These are phyloP conservation scores for Mustela nigripes DNA, from an alignment of 2,113 vertebrate species.

Conservation along the genomic window DNA sequence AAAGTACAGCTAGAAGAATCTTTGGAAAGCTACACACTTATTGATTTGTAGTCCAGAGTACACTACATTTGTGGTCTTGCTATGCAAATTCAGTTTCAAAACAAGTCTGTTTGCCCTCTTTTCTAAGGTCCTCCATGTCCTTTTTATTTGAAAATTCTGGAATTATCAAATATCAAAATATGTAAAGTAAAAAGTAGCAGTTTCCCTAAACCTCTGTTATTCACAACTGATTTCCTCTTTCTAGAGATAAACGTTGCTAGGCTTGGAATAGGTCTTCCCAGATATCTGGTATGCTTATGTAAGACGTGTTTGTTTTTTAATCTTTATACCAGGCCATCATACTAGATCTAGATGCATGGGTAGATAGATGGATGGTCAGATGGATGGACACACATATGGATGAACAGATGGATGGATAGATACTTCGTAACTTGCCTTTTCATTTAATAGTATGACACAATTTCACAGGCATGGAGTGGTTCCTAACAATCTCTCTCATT, in stretches of 20 bases:
- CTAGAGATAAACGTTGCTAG: not conserved
- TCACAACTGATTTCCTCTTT: not conserved
- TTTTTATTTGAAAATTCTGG: slow-evolving; percentile 8
- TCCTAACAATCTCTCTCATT: not conserved
- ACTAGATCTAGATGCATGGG: not conserved
- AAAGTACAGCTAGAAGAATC: not conserved
- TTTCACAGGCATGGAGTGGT: not conserved
- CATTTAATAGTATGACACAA: not conserved
- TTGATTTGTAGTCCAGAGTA: not conserved
- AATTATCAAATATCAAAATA: not conserved
- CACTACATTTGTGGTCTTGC: not conserved
- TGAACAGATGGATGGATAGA: not conserved
- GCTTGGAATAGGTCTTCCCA: not conserved
- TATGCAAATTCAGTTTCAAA: not conserved
- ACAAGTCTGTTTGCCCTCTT: not conserved
- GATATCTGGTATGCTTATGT: not conserved
- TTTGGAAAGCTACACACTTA: not conserved
- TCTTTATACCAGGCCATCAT: not conserved
- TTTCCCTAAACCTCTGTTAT: not conserved
- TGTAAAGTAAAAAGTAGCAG: not conserved
- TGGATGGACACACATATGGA: not conserved
- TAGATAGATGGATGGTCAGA: not conserved
- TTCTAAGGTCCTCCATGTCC: not conserved
- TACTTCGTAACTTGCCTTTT: not conserved
- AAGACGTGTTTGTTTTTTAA: not conserved